Evolutionary conservation across 92 coral and sea anemone species (phyloP), one percentile per base, ranked within the genome.

Genomic region (Porites divaricata): DNA sequence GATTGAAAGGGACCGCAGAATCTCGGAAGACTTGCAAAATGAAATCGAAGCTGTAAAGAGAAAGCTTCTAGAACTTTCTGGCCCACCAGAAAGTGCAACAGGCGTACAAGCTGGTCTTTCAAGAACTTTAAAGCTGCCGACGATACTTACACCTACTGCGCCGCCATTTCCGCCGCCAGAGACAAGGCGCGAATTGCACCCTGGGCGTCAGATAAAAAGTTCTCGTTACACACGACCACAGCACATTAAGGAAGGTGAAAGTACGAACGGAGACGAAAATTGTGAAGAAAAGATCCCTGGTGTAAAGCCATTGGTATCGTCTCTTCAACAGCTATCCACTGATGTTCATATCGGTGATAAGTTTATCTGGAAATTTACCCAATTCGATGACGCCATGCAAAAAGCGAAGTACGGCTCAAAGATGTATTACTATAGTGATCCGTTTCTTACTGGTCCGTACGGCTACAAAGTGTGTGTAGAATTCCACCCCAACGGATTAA

Each of bases 401-500:
- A 76, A 76, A 76, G 80, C 80, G 8, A 76, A 76, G 53, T n/a
- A 76, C n/a, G 80, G 41, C 9, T 58, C 80, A 24, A 76, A 16
- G 52, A 76, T 12, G 49, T 25, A 4, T 76, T 26, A 53, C n/a
- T 22, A 16, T 23, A 76, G 80, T 26, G 20, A 76, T 25, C 49
- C 68, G 48, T 76, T 76, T 20, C 80, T 25, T 0, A 58, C 52
- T 2, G 80, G 80, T 59, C 24, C 80, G 2, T 76, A 76, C 68
- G 79, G 79, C 0, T 76, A 61, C 22, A 76, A 76, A 50, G 54
- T 89, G 28, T 28, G 52, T 49, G 16, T 77, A 6, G 45, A 78
- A 56, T 49, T 76, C 53, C 21, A 73, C 12, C 59, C 87, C 17
- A 85, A 89, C 48, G 93, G 90, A 28, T 78, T 74, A 49, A 76